phyloP scores from a whole-genome alignment of 2,888 invertebrate species.

The Agrotis ipsilon region DNA sequence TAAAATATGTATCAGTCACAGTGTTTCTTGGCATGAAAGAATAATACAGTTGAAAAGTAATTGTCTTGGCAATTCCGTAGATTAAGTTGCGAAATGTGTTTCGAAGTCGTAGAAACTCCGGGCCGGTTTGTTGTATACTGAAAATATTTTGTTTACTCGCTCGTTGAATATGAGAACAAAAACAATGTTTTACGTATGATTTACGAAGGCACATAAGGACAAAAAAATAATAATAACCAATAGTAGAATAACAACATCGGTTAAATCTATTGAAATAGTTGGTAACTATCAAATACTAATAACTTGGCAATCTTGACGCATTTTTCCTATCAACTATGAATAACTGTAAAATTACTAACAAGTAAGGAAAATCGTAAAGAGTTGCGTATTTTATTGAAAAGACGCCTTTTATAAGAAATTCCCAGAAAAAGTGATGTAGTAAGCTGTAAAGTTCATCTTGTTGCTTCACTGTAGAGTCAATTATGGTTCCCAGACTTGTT shows the following conservation, averaged over 20 bases:
- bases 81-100: slow-evolving; percentile 25
- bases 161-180: neutral
- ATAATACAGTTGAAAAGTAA: slow-evolving; percentile 53
- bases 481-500: too few relatives aligned
- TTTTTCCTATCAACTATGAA: neutral
- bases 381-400: neutral
- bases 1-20: slow-evolving; percentile 63
- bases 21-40: slow-evolving; percentile 37
- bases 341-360: neutral
- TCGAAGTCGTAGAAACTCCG: neutral
- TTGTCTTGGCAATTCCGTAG: slow-evolving; percentile 41
- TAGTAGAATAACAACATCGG: neutral
- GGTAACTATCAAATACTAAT: too few relatives aligned
- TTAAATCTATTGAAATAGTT: neutral
- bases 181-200: neutral
- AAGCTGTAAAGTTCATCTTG: neutral
- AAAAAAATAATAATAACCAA: slow-evolving; percentile 1
- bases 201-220: neutral
- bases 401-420: neutral
- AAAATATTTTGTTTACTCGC: too few relatives aligned
- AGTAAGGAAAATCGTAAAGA: neutral
- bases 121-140: neutral
- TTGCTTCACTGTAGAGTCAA: neutral
- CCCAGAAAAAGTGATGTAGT: neutral
- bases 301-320: neutral